Evolutionary conservation across 2,113 vertebrate genomes (phyloP), one percentile per base, ranked within the genome.

Genomic region (Lasiurus cinereus): DNA sequence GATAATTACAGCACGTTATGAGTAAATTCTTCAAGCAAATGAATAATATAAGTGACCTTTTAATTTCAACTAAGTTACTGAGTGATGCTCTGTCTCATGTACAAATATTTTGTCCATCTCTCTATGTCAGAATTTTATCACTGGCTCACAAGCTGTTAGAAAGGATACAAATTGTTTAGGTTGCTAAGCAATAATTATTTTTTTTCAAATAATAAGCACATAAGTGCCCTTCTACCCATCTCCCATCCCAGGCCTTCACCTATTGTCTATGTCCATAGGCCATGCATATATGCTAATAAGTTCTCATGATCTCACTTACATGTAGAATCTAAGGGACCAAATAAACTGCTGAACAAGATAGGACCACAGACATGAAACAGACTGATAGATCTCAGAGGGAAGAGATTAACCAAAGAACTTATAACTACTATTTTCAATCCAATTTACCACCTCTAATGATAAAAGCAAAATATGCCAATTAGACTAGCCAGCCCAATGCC

Each of bases 61-160:
- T 27, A 36, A 62, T 52, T 59, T 92, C 36, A 78, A 7, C 70
- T 33, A 64, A 64, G 15, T 91, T n/a, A 19, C 3, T 15, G 27
- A 70, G 33, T 62, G 72, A 64, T 39, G 48, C 16, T 74, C 36
- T 15, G 8, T 85, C 73, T 70, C 43, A 74, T 8, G 29, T 62
- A 70, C 13, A 83, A 11, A 64, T 79, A 2, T 56, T 67, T 56
- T 33, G 33, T 59, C 43, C 54, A 90, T 93, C 5, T 69, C 83
- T 66, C 8, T 39, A 39, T 54, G 22, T 33, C 85, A 14, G 69
- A 85, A 80, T 95, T 84, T 89, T 11, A 21, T 70, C 64, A 48
- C 14, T 62, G n/a, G 66, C 59, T 70, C 66, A 86, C 14, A 92
- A 78, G 31, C 3, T 74, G 24, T 94, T 91, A 19, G 94, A 91